Percentiles rank a stretch among this genome's conserved stretches.
These are phyloP conservation scores for Tadarida brasiliensis DNA, from an alignment of 2,797 vertebrate genomes.

Conservation along the genomic window DNA sequence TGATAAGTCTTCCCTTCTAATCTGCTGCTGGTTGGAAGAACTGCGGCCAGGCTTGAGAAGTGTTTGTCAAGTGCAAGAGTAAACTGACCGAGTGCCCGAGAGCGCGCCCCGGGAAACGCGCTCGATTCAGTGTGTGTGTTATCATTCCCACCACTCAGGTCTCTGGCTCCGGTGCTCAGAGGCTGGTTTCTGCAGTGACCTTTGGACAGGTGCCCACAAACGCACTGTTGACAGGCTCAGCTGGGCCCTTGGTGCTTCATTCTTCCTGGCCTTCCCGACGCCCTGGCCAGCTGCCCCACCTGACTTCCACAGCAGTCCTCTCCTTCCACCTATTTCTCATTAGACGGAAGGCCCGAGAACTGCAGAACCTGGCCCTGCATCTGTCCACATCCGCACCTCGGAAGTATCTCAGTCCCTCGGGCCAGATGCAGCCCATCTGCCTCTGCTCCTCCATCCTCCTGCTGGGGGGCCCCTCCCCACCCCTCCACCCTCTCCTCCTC, in stretches of 20 bases:
- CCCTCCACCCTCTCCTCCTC: not conserved
- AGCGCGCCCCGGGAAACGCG: not conserved
- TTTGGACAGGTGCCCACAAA: not conserved
- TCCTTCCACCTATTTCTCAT: not conserved
- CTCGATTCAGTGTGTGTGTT: not conserved
- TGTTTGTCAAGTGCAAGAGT: not conserved
- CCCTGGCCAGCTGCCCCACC: not conserved
- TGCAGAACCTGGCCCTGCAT: not conserved
- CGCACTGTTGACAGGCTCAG: not conserved
- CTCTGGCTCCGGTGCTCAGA: not conserved
- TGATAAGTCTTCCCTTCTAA: not conserved
- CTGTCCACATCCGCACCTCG: not conserved
- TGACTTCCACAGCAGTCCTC: not conserved
- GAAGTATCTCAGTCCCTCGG: not conserved
- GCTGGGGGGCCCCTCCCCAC: not conserved
- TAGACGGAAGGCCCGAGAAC: not conserved
- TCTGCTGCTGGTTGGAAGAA: not conserved
- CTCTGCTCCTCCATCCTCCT: not conserved
- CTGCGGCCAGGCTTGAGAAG: not conserved
- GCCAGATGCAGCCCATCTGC: not conserved
- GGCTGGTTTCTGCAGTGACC: not conserved
- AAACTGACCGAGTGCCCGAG: not conserved
- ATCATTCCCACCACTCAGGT: not conserved
- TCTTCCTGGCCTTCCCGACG: not conserved
- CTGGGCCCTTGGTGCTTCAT: not conserved